Percentiles rank a stretch among this genome's conserved stretches.
phyloP scores from a whole-genome alignment of 2,888 invertebrate genomes.

The Leptinotarsa tumamoca region DNA sequence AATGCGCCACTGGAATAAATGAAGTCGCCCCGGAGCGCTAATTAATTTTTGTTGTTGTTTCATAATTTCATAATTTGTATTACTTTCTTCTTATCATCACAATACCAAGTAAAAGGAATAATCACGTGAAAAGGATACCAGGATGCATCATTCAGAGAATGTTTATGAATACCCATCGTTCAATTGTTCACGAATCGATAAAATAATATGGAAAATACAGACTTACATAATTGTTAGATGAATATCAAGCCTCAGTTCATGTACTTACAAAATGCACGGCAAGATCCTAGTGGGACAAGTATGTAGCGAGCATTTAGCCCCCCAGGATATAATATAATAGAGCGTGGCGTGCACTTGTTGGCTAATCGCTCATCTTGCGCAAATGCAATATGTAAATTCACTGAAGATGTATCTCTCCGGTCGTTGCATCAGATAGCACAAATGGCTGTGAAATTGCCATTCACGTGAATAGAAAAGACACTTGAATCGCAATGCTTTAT shows the following conservation, averaged over 20 bases:
- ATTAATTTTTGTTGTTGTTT: too few species aligned
- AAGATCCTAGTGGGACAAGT: slow-evolving; percentile 10
- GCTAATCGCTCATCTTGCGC: slow-evolving; percentile 33
- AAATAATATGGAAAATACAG: slow-evolving; percentile 5
- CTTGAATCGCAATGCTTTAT: background rate
- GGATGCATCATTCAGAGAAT: background rate
- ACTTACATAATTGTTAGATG: slow-evolving; percentile 8
- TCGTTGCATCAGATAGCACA: slow-evolving; percentile 20
- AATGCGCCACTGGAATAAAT: too few species aligned
- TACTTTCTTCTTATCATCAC: too few species aligned
- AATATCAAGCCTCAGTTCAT: background rate
- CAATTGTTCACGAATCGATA: slow-evolving; percentile 12
- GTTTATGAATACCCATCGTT: background rate
- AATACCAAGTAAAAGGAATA: too few species aligned
- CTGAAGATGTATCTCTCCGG: slow-evolving; percentile 30
- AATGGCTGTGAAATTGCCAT: slow-evolving; percentile 13
- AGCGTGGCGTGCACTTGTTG: slow-evolving; percentile 33
- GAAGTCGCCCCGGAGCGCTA: too few species aligned
- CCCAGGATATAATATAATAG: slow-evolving; percentile 26
- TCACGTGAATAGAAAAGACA: slow-evolving; percentile 14
- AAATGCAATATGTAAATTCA: slow-evolving; percentile 32
- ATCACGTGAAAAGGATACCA: background rate
- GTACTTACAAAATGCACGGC: background rate
- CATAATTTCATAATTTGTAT: too few species aligned
- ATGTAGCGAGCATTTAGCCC: slow-evolving; percentile 13